Evolutionary conservation across 2,888 invertebrate genomes (phyloP).

Genomic region (Anaspis maculata): DNA sequence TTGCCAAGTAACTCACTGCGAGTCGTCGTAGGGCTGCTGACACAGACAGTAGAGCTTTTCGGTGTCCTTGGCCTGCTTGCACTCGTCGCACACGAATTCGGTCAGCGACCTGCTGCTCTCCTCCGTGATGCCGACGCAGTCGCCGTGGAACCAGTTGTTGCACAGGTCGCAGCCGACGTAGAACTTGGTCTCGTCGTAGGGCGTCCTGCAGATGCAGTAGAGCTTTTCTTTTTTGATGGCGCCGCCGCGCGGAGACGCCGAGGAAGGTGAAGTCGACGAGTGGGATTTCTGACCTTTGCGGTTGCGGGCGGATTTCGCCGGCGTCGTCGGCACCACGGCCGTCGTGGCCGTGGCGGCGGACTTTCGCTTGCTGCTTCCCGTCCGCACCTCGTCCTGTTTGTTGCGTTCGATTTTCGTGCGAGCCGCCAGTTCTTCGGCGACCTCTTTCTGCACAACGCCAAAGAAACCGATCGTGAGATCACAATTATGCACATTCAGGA

Average conservation of each 20-base stretch:
- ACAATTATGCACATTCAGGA: too few relatives aligned
- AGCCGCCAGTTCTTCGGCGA: constrained; percentile 62
- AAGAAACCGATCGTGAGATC: too few relatives aligned
- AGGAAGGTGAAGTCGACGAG: constrained; percentile 1
- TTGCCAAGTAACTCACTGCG: constrained; percentile 61
- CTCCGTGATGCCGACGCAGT: constrained; percentile 90
- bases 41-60: constrained; percentile 95
- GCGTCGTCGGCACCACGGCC: constrained; percentile 23
- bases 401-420: constrained; percentile 63
- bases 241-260: constrained; percentile 19
- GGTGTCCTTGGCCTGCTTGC: constrained; percentile 75
- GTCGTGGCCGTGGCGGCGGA: constrained; percentile 42
- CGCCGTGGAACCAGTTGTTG: constrained; percentile 98
- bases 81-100: constrained; percentile 83
- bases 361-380: constrained; percentile 50
- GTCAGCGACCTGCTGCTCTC: constrained; percentile 83
- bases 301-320: constrained; percentile 17
- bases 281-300: constrained; percentile 18
- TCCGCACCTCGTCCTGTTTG: constrained; percentile 51
- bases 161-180: constrained; percentile 97
- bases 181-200: constrained; percentile 95
- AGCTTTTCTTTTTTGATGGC: constrained; percentile 62
- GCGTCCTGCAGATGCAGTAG: constrained; percentile 86
- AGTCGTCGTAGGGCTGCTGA: constrained; percentile 93
- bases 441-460: constrained; percentile 58